These are phyloP conservation scores for Bostrychus sinensis DNA, from an alignment of 2,113 vertebrate genomes.

Conservation along the genomic window DNA sequence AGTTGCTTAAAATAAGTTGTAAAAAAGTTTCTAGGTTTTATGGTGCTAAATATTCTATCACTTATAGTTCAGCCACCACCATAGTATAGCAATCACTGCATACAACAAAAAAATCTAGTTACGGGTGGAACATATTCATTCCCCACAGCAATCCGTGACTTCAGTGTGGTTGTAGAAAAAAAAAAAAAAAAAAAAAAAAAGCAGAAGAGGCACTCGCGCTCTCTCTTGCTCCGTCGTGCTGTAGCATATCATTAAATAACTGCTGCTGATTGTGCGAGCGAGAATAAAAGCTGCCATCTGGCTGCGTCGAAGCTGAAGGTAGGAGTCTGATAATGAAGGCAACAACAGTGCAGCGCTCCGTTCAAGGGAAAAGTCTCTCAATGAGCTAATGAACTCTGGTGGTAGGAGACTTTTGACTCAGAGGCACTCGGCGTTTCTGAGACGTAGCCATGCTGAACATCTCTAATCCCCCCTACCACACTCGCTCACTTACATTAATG, in stretches of 20 bases:
- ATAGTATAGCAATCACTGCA: background rate
- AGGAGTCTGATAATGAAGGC: slow-evolving; percentile 58
- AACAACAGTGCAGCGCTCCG: slow-evolving; percentile 25
- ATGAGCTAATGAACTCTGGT: slow-evolving; percentile 61
- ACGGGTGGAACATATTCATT: background rate
- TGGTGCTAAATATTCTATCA: too few species aligned
- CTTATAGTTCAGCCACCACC: background rate
- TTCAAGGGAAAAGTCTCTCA: slow-evolving; percentile 38
- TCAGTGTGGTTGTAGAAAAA: background rate
- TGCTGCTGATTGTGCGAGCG: slow-evolving; percentile 46
- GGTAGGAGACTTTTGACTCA: slow-evolving; percentile 33
- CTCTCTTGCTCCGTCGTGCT: background rate
- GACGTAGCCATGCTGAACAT: slow-evolving; percentile 39
- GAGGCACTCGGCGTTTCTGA: slow-evolving; percentile 28
- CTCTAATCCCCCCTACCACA: slow-evolving; percentile 41
- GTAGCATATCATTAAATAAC: slow-evolving; percentile 59
- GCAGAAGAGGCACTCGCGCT: background rate
- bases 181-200: background rate
- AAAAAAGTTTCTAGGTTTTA: too few species aligned
- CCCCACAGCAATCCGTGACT: slow-evolving; percentile 1
- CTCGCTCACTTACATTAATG: slow-evolving; percentile 13
- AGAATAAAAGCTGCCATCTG: slow-evolving; percentile 59
- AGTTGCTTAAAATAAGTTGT: too few species aligned
- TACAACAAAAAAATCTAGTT: background rate
- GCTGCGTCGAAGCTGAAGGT: slow-evolving; percentile 41